Evolutionary conservation across 2,888 invertebrate genomes (phyloP).

Genomic region (Eristalis pertinax): DNA sequence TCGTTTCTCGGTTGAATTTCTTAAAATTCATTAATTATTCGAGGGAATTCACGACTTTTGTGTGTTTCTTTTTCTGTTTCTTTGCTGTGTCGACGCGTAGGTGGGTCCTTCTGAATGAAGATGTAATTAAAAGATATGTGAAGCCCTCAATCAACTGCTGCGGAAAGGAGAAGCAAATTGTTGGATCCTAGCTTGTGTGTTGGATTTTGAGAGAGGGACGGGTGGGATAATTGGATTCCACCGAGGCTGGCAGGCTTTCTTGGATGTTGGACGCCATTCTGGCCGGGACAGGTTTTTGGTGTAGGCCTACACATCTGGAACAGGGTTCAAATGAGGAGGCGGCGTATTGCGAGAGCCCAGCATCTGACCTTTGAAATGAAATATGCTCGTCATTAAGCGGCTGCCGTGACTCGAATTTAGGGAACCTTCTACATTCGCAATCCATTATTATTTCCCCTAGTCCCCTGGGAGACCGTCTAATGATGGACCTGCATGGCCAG

Average conservation of each 20-base stretch:
- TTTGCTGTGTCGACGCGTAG: neutral
- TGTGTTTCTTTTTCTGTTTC: neutral
- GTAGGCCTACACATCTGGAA: too few relatives aligned
- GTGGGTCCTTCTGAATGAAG: neutral
- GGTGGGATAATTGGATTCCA: neutral
- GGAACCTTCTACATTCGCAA: too few relatives aligned
- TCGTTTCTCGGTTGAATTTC: neutral
- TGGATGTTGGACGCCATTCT: neutral
- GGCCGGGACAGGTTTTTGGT: neutral
- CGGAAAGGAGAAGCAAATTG: neutral
- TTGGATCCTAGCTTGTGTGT: neutral
- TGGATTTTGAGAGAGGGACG: neutral
- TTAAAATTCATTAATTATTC: conserved; percentile 25
- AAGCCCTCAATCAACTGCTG: neutral
- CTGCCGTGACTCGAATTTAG: too few relatives aligned
- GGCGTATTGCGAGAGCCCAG: too few relatives aligned
- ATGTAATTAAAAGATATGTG: conserved; percentile 15
- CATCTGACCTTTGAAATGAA: too few relatives aligned
- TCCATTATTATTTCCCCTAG: too few relatives aligned
- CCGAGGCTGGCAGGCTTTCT: neutral
- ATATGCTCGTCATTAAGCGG: too few relatives aligned
- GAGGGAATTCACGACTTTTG: conserved; percentile 4
- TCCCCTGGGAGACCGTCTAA: too few relatives aligned
- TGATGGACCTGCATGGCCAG: too few relatives aligned
- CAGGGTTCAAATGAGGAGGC: too few relatives aligned